Evolutionary conservation across 1,140 invertebrate genomes (phyloP).

Genomic region (Drosophila nikananu): DNA sequence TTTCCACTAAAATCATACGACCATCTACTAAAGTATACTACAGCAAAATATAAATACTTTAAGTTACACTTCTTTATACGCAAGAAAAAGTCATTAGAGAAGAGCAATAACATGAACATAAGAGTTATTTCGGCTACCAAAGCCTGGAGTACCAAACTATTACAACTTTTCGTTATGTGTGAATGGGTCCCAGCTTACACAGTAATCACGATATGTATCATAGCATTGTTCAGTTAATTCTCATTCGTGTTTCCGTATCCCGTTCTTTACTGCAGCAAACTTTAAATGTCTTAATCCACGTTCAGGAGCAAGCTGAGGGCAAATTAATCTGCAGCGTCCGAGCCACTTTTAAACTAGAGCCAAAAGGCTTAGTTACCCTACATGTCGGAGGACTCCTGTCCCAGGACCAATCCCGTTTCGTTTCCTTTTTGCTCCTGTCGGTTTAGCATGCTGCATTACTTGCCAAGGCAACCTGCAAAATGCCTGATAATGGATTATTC

Average conservation of each 20-base stretch:
- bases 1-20: not conserved
- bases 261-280: slow-evolving; percentile 22
- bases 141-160: not conserved
- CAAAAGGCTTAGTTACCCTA: slow-evolving; percentile 61
- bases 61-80: not conserved
- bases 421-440: slow-evolving; percentile 23
- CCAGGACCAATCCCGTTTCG: slow-evolving; percentile 10
- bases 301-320: slow-evolving; percentile 32
- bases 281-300: slow-evolving; percentile 58
- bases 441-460: slow-evolving; percentile 68
- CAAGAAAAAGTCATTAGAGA: not conserved
- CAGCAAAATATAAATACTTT: not conserved
- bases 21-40: not conserved
- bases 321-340: slow-evolving; percentile 69
- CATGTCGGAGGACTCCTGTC: slow-evolving; percentile 22
- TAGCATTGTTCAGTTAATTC: slow-evolving; percentile 24
- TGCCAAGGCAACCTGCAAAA: slow-evolving; percentile 82
- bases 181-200: slow-evolving; percentile 1
- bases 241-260: slow-evolving; percentile 11
- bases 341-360: slow-evolving; percentile 76
- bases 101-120: not conserved
- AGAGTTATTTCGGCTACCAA: not conserved
- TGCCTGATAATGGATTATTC: slow-evolving; percentile 83
- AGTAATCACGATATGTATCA: slow-evolving; percentile 19
- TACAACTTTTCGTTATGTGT: no score